A percentile compares a stretch with the other conserved stretches of the same genome.
Evolutionary conservation across 2,888 invertebrate species (phyloP).

Genomic region (Conus canariensis): DNA sequence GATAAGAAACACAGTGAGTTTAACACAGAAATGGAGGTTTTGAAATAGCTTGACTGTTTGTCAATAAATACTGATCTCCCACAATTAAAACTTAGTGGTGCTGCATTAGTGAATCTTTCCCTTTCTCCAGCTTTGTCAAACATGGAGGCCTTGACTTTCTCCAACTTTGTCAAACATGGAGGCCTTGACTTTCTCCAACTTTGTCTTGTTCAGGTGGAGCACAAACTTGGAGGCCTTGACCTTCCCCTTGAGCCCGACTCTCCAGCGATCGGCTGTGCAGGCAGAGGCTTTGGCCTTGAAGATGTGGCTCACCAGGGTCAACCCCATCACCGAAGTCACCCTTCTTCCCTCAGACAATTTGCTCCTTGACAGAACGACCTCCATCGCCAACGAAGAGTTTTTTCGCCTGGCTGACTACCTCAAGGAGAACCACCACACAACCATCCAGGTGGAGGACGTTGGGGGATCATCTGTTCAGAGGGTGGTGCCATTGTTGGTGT

Average conservation of each 20-base stretch:
- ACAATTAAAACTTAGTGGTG: too few species aligned
- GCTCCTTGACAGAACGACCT: background rate
- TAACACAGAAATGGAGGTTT: too few species aligned
- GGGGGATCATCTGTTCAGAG: background rate
- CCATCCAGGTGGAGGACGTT: background rate
- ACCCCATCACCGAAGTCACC: slow-evolving; percentile 14
- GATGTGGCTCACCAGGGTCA: slow-evolving; percentile 7
- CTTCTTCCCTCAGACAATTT: background rate
- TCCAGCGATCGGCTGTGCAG: background rate
- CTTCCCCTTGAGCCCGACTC: background rate
- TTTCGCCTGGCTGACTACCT: background rate
- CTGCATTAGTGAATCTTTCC: too few species aligned
- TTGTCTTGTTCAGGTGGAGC: background rate
- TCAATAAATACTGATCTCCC: too few species aligned
- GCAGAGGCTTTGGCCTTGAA: slow-evolving; percentile 13
- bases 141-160: too few species aligned
- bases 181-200: too few species aligned
- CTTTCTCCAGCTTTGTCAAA: too few species aligned
- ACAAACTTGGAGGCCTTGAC: background rate
- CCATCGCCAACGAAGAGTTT: background rate
- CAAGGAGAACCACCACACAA: background rate
- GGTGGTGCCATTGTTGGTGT: slow-evolving; percentile 19
- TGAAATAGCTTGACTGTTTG: too few species aligned
- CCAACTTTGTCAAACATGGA: too few species aligned
- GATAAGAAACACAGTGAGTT: too few species aligned